Percentiles rank a stretch among this genome's conserved stretches.
phyloP scores from a whole-genome alignment of 2,888 invertebrate species.

The Drosophila engyochracea region DNA sequence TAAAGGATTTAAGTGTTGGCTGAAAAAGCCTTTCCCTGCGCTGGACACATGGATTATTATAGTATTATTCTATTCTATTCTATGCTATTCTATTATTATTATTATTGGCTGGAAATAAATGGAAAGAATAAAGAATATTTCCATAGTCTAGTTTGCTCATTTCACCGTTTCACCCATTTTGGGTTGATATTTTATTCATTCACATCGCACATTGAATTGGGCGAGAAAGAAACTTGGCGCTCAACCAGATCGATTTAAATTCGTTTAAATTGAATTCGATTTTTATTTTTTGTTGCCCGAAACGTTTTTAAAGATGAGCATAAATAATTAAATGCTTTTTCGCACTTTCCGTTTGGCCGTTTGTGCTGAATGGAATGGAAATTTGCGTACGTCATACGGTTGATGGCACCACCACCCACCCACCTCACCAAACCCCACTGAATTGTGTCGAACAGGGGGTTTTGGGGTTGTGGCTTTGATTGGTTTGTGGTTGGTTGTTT shows the following conservation, averaged over 20 bases:
- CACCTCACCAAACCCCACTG: too few species aligned
- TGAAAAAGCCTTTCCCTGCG: neutral
- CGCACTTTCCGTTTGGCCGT: slow-evolving; percentile 59
- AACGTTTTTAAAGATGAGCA: slow-evolving; percentile 65
- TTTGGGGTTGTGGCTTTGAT: neutral
- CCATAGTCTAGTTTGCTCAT: neutral
- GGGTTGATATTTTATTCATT: slow-evolving; percentile 15
- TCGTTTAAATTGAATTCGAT: slow-evolving; percentile 48
- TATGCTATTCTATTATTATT: too few species aligned
- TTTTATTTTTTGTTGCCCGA: slow-evolving; percentile 23
- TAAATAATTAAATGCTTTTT: slow-evolving; percentile 76
- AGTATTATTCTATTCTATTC: too few species aligned
- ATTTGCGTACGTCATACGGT: slow-evolving; percentile 46
- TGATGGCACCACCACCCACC: neutral
- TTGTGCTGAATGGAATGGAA: slow-evolving; percentile 32
- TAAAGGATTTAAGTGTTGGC: neutral
- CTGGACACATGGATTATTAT: too few species aligned
- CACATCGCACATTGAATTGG: slow-evolving; percentile 25
- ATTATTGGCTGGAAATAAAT: neutral
- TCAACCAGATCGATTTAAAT: slow-evolving; percentile 67
- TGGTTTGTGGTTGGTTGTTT: slow-evolving; percentile 24
- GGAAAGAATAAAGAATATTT: neutral
- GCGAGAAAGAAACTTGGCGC: slow-evolving; percentile 47
- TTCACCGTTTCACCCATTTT: neutral
- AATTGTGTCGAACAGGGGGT: neutral